These are phyloP conservation scores for Harmothoe impar DNA, from an alignment of 2,888 invertebrate species.

Conservation along the genomic window DNA sequence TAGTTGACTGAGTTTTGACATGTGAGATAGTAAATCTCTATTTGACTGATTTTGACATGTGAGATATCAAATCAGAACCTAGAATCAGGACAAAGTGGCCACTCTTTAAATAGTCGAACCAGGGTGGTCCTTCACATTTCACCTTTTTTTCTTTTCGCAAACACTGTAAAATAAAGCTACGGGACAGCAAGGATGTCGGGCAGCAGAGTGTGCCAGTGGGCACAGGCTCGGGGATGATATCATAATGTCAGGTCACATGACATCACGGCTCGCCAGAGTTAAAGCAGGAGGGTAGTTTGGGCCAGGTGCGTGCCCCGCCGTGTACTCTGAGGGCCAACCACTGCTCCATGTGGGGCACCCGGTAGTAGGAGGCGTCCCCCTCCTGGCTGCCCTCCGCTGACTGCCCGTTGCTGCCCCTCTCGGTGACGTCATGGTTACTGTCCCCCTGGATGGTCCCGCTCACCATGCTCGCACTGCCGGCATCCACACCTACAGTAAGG, in stretches of 20 bases:
- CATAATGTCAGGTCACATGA: constrained; percentile 59
- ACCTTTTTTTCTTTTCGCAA: not conserved
- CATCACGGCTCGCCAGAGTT: constrained; percentile 61
- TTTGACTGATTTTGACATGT: too few species aligned
- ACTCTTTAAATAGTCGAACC: too few species aligned
- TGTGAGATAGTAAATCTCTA: too few species aligned
- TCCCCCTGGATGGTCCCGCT: constrained; percentile 48
- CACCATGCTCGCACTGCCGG: constrained; percentile 50
- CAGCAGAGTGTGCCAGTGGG: not conserved
- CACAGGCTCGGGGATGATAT: constrained; percentile 52
- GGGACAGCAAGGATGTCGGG: not conserved
- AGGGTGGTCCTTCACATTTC: not conserved
- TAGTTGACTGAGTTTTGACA: too few species aligned
- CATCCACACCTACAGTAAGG: constrained; percentile 58
- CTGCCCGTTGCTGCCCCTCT: constrained; percentile 44
- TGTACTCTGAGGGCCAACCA: constrained; percentile 81
- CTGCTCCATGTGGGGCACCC: constrained; percentile 78
- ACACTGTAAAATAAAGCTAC: not conserved
- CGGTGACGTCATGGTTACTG: constrained; percentile 30
- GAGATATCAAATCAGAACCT: too few species aligned
- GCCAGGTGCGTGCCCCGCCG: constrained; percentile 78
- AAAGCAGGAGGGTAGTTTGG: constrained; percentile 79
- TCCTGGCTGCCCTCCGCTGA: constrained; percentile 20
- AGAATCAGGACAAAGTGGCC: too few species aligned
- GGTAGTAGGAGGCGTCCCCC: not conserved